Evolutionary conservation across 1,140 invertebrate species (phyloP).

Genomic region (Caerostris darwini): DNA sequence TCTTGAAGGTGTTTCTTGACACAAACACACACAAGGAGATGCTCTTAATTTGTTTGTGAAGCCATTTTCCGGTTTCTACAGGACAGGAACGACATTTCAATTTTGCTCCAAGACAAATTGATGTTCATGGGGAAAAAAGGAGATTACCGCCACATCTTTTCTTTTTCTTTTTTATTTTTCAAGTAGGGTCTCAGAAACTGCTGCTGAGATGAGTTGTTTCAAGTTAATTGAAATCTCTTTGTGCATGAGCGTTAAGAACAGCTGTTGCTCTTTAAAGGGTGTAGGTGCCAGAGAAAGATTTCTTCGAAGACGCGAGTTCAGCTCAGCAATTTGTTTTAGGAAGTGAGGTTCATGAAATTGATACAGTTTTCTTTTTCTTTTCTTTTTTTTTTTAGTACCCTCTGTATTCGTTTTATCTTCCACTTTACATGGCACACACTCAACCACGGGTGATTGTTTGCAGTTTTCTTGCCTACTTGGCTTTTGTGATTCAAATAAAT

Average conservation of each 20-base stretch:
- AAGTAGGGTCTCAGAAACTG: background rate
- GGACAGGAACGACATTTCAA: background rate
- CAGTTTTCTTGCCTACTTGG: background rate
- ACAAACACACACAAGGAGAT: background rate
- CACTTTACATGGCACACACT: background rate
- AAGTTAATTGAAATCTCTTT: constrained; percentile 1
- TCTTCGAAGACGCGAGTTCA: background rate
- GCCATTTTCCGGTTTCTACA: background rate
- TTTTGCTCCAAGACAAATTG: constrained; percentile 15
- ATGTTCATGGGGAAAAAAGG: background rate
- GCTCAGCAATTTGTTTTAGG: background rate
- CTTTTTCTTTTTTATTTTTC: background rate
- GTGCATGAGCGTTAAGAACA: background rate
- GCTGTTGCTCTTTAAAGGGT: background rate
- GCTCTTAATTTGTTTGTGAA: constrained; percentile 23
- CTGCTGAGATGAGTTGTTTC: background rate
- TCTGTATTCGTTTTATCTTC: background rate
- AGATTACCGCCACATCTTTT: background rate
- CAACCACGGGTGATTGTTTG: background rate
- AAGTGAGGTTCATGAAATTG: background rate
- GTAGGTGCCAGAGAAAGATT: background rate
- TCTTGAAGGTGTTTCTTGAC: background rate
- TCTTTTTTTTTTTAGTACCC: background rate
- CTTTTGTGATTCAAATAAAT: background rate
- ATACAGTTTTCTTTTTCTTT: background rate